Base-by-base conservation (phyloP, 2,888 invertebrate genomes). In the Macropis europaea region DNA sequence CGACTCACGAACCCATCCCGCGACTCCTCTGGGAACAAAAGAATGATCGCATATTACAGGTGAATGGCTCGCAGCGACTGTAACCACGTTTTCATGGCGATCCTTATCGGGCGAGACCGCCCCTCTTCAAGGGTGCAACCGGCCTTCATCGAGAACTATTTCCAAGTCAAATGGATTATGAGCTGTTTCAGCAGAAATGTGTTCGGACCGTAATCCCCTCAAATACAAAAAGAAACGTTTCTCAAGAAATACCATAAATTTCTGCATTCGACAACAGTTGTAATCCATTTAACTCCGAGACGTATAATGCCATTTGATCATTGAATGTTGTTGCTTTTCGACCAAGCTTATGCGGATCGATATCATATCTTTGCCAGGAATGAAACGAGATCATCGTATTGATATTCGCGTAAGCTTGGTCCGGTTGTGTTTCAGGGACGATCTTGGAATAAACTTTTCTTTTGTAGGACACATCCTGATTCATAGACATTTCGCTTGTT, bases 1-100 rank as follows among this genome's bases (percentile, higher is more conserved):
- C 36, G 38, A 40, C 22, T 60, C 54, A 22, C 19, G 13, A n/a
- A 60, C 15, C 45, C 7, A 5, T n/a, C 30, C n/a, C 17, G 11
- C 47, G n/a, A 36, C 42, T 28, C 17, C 36, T 11, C 17, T 17
- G 38, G 42, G 30, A 42, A 48, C 34, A 47, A 22, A 15, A 34
- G 66, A 52, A 69, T 9, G 50, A 57, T 61, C 34, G 50, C 28
- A 19, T 19, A 48, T 43, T 26, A 40, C 32, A 47, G 34, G 50
- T 52, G 43, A 62, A 50, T 9, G 36, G 22, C 57, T 19, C 24
- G 36, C 28, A 38, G 17, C 36, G 22, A 11, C 11, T 15, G 26
- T 42, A 22, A 26, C 19, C 50, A 30, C 32, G 24, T 17, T 38
- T 17, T 19, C 45, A 22, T 11, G 48, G 17, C 13, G 47, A 42